phyloP scores from a whole-genome alignment of 2,888 invertebrate species.

The Seira musarum region DNA sequence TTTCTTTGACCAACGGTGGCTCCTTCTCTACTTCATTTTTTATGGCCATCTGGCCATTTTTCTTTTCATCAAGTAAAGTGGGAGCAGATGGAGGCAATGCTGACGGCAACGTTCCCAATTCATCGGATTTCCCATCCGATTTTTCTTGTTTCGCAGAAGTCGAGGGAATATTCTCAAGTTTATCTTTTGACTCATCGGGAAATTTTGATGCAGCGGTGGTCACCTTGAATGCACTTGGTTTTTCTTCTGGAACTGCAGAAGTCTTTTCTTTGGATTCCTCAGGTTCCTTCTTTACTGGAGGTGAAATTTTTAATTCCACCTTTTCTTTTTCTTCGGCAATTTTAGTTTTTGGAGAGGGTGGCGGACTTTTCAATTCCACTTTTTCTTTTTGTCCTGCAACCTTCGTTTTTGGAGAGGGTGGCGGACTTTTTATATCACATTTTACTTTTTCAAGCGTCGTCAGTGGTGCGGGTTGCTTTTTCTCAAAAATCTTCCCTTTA shows the following conservation, averaged over 20 bases:
- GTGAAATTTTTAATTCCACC: neutral
- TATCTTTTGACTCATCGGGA: neutral
- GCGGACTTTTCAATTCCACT: neutral
- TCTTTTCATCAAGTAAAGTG: slow-evolving; percentile 21
- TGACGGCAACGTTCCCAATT: slow-evolving; percentile 1
- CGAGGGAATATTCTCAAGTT: slow-evolving; percentile 8
- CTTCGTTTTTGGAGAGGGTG: too few species aligned
- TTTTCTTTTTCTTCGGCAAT: slow-evolving; percentile 9
- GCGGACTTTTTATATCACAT: neutral
- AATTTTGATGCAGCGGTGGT: neutral
- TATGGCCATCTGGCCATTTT: slow-evolving; percentile 1
- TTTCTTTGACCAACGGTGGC: too few species aligned
- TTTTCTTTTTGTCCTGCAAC: too few species aligned
- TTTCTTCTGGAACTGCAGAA: slow-evolving; percentile 23
- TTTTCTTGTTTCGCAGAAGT: neutral
- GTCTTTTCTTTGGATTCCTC: neutral
- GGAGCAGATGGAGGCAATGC: too few species aligned
- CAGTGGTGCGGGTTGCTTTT: neutral
- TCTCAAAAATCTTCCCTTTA: neutral
- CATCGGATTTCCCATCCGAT: slow-evolving; percentile 20
- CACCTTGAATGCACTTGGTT: slow-evolving; percentile 27
- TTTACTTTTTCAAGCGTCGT: slow-evolving; percentile 10
- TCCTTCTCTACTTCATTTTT: too few species aligned
- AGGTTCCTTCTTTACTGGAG: slow-evolving; percentile 20
- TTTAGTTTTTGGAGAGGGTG: neutral